These are phyloP conservation scores for Sympetrum striolatum DNA, from an alignment of 2,888 invertebrate genomes.

Conservation along the genomic window DNA sequence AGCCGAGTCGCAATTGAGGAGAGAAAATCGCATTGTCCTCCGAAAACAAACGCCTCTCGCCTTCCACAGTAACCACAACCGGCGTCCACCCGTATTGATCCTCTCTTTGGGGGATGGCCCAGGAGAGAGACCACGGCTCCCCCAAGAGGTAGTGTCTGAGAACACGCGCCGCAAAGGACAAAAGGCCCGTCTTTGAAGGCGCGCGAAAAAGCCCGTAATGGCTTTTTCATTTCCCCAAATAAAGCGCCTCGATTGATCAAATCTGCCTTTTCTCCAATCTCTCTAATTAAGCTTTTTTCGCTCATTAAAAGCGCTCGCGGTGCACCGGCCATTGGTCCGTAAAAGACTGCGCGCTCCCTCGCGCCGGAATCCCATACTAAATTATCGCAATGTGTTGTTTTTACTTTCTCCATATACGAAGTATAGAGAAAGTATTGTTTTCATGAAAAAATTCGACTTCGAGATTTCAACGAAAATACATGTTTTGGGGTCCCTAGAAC, in stretches of 20 bases:
- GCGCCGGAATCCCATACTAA: no score
- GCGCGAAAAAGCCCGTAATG: neutral
- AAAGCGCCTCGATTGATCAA: neutral
- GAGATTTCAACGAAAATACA: no score
- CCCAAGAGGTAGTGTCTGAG: no score
- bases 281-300: no score
- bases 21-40: neutral
- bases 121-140: neutral
- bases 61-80: constrained; percentile 49
- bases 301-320: neutral
- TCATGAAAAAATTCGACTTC: no score
- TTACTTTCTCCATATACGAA: no score
- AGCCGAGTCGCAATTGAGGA: neutral
- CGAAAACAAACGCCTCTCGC: constrained; percentile 19
- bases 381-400: no score
- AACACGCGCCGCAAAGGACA: neutral
- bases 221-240: neutral
- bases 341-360: no score
- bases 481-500: no score
- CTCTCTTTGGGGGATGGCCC: constrained; percentile 42
- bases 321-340: neutral
- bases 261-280: neutral
- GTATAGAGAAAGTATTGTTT: no score
- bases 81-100: constrained; percentile 47
- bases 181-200: neutral